Evolutionary conservation across 2,797 vertebrate species (phyloP).

Genomic region (Dromococcyx pavoninus): DNA sequence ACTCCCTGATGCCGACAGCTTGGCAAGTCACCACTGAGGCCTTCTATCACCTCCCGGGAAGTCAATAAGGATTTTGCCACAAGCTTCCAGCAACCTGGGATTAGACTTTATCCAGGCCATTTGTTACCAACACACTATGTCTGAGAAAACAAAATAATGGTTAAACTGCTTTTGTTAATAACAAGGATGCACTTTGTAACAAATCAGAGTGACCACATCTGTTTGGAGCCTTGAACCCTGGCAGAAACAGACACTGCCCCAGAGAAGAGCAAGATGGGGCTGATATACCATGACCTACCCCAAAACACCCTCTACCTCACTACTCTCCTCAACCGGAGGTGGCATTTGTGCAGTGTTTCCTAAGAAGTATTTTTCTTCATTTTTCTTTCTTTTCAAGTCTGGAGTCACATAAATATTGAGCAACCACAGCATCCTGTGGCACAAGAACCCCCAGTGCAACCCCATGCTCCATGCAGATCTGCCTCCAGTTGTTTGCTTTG

Average conservation of each 20-base stretch:
- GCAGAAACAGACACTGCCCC: neutral
- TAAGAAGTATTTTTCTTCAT: neutral
- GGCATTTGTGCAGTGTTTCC: neutral
- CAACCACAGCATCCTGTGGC: neutral
- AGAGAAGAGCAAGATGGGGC: neutral
- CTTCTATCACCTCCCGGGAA: neutral
- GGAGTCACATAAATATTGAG: neutral
- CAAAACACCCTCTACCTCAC: neutral
- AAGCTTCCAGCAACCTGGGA: neutral
- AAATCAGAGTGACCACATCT: neutral
- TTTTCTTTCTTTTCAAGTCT: neutral
- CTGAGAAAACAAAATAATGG: neutral
- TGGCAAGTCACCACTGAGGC: neutral
- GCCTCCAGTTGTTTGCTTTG: neutral
- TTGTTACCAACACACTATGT: neutral
- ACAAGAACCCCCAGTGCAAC: neutral
- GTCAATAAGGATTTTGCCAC: neutral
- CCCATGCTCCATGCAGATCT: accelerated
- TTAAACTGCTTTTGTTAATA: neutral
- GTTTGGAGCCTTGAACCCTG: neutral
- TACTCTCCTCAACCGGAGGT: neutral
- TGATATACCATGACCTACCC: neutral
- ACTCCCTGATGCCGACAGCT: accelerated
- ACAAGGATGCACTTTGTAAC: neutral
- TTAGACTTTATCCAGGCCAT: neutral